Conservation (phyloP, 1,140 invertebrate species). For the Coptotermes formosanus region DNA sequence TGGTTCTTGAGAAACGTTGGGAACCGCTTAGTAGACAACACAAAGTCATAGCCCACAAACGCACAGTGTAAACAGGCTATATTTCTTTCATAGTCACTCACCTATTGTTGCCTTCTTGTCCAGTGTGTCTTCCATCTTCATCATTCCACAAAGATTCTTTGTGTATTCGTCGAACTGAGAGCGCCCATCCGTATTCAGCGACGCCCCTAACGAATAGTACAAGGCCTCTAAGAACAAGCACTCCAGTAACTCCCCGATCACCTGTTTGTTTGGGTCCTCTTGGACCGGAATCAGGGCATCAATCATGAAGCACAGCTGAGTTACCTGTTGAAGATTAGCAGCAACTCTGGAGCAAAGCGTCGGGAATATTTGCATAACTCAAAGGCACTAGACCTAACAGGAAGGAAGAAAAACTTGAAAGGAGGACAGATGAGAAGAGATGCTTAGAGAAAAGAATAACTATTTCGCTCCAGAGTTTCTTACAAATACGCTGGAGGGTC, state of each 20-base stretch:
- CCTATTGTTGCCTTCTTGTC: conserved; percentile 44
- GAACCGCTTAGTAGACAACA: too few relatives aligned
- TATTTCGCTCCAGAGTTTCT: too few relatives aligned
- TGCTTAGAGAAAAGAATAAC: neutral
- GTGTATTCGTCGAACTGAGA: conserved; percentile 75
- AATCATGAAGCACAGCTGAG: conserved; percentile 79
- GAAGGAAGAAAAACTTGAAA: conserved; percentile 34
- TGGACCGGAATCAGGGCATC: conserved; percentile 60
- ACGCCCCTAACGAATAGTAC: conserved; percentile 81
- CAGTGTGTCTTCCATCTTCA: conserved; percentile 59
- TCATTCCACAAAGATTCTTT: conserved; percentile 71
- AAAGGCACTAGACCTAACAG: neutral
- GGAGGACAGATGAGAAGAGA: neutral
- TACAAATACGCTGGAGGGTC: too few relatives aligned
- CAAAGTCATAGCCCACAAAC: too few relatives aligned
- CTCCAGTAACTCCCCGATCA: conserved; percentile 50
- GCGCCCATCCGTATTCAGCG: conserved; percentile 66
- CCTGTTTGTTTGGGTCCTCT: conserved; percentile 28
- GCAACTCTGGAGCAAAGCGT: neutral
- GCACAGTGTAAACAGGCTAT: too few relatives aligned
- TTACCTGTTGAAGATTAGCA: conserved; percentile 54
- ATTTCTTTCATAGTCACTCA: neutral
- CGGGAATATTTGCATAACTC: neutral
- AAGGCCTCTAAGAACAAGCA: conserved; percentile 73
- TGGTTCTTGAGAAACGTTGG: too few relatives aligned